A percentile compares a stretch with the other conserved stretches of the same genome.
Evolutionary conservation across 2,797 vertebrate species (phyloP).

Genomic region (Anabas testudineus): DNA sequence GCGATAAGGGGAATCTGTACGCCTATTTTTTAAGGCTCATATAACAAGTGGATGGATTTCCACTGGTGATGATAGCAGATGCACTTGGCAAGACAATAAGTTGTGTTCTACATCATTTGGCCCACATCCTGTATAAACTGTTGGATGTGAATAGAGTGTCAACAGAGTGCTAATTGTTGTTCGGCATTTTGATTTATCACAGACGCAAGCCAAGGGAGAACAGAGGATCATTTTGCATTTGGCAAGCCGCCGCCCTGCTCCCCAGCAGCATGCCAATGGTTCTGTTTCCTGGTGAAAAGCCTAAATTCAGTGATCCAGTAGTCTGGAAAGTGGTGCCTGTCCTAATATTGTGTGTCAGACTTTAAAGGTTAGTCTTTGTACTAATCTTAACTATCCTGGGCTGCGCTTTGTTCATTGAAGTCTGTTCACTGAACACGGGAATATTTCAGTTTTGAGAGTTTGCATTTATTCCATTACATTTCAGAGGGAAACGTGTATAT

Average conservation of each 20-base stretch:
- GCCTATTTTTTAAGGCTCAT: constrained; percentile 67
- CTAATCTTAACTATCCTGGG: constrained; percentile 13
- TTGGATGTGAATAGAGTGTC: constrained; percentile 77
- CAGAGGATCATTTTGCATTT: constrained; percentile 73
- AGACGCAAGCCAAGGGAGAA: constrained; percentile 67
- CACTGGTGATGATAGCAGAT: constrained; percentile 67
- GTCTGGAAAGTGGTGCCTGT: constrained; percentile 42
- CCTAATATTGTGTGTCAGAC: constrained; percentile 26
- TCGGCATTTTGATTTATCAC: constrained; percentile 72
- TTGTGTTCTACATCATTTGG: constrained; percentile 76
- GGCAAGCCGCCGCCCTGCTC: constrained; percentile 61
- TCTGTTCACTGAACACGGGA: neutral
- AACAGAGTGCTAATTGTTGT: constrained; percentile 79
- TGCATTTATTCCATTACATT: neutral
- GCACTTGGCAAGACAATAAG: constrained; percentile 79
- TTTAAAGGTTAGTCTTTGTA: constrained; percentile 2
- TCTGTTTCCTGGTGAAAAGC: constrained; percentile 61
- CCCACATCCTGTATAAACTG: constrained; percentile 75
- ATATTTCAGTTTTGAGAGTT: neutral
- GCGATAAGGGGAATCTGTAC: constrained; percentile 53
- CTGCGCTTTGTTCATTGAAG: neutral
- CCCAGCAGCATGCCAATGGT: constrained; percentile 58
- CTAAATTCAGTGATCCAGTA: constrained; percentile 54
- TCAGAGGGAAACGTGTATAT: neutral
- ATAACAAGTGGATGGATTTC: constrained; percentile 76